phyloP scores from a whole-genome alignment of 2,888 invertebrate species.

The Amiota communis region DNA sequence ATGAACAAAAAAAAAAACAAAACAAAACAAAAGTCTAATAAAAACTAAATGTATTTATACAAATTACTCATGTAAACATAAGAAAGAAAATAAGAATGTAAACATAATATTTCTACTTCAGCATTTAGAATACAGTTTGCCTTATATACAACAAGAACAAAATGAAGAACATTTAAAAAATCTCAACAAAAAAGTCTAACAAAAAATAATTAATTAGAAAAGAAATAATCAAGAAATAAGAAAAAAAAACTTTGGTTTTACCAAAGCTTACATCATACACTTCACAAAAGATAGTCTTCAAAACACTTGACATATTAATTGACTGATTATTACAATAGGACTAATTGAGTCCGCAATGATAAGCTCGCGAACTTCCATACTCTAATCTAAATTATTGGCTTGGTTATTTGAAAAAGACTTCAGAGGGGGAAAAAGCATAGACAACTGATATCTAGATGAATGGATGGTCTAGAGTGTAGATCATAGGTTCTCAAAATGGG shows the following conservation, averaged over 20 bases:
- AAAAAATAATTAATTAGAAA: conserved; percentile 21
- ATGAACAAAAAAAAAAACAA: conserved; percentile 31
- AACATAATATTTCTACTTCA: conserved; percentile 58
- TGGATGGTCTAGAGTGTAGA: too few relatives aligned
- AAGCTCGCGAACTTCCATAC: too few relatives aligned
- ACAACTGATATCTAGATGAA: too few relatives aligned
- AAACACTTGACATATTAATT: neutral
- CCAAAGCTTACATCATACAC: conserved; percentile 8
- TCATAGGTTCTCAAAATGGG: too few relatives aligned
- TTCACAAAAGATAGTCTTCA: neutral
- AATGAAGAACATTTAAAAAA: conserved; percentile 31
- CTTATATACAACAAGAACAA: conserved; percentile 63
- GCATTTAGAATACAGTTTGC: conserved; percentile 58
- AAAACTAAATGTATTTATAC: conserved; percentile 50
- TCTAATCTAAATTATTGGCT: too few relatives aligned
- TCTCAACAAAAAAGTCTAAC: conserved; percentile 31
- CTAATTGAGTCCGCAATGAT: too few relatives aligned
- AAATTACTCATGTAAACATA: neutral
- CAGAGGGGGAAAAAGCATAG: too few relatives aligned
- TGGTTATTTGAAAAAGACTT: too few relatives aligned
- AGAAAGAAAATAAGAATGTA: neutral
- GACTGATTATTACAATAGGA: neutral
- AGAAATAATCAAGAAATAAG: conserved; percentile 7
- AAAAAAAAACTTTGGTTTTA: neutral
- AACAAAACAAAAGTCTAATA: neutral